Conservation (phyloP, 2,888 invertebrate species). For the Drosophila leonis region DNA sequence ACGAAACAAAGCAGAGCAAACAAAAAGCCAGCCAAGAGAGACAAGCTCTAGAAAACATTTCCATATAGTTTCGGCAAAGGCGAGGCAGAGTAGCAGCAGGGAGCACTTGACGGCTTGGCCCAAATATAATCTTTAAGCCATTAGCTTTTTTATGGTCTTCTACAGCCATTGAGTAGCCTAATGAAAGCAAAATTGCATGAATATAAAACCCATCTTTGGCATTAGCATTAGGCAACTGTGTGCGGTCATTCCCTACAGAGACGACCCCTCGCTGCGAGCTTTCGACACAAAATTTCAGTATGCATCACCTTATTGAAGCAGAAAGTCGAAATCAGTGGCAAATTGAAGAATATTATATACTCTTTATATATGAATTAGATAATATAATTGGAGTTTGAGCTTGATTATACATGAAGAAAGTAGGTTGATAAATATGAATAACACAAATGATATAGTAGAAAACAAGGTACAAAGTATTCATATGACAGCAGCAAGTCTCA, state of each 20-base stretch:
- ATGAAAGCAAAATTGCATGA: slow-evolving; percentile 67
- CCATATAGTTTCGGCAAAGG: background rate
- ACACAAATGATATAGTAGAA: too few relatives aligned
- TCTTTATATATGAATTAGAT: background rate
- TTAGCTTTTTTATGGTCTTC: slow-evolving; percentile 14
- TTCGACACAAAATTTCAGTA: slow-evolving; percentile 22
- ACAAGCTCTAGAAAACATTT: background rate
- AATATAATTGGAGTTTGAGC: background rate
- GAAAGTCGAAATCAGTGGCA: background rate
- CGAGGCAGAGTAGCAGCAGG: slow-evolving; percentile 7
- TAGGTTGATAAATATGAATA: too few relatives aligned
- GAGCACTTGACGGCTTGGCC: slow-evolving; percentile 9
- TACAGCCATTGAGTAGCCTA: slow-evolving; percentile 44
- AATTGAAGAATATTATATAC: background rate
- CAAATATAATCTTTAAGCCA: slow-evolving; percentile 14
- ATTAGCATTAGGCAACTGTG: slow-evolving; percentile 33
- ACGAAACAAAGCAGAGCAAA: background rate
- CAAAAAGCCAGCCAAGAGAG: background rate
- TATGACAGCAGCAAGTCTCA: too few relatives aligned
- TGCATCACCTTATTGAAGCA: slow-evolving; percentile 28
- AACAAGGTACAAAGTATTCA: too few relatives aligned
- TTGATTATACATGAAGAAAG: too few relatives aligned
- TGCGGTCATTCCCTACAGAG: slow-evolving; percentile 35
- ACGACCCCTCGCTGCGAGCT: slow-evolving; percentile 40
- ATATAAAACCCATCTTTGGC: slow-evolving; percentile 58